These are phyloP conservation scores for Aleadryas rufinucha DNA, from an alignment of 2,113 vertebrate genomes.

Conservation along the genomic window DNA sequence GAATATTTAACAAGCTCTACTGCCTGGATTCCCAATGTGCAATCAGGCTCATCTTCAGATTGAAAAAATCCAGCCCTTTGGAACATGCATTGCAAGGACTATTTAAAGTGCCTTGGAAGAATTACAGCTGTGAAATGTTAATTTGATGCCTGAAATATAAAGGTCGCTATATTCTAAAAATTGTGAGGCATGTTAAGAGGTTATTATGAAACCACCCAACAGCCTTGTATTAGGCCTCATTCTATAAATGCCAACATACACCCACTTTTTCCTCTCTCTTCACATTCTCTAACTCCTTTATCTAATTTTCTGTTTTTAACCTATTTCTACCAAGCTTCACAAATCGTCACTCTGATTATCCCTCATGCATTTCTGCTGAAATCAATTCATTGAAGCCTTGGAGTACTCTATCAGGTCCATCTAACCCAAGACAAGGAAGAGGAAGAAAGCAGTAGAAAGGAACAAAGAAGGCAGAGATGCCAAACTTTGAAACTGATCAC, in stretches of 20 bases:
- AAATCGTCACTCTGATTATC: not conserved
- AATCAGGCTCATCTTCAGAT: conserved; percentile 29
- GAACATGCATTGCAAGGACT: not conserved
- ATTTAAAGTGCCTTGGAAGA: conserved; percentile 6
- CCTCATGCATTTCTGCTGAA: not conserved
- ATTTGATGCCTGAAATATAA: conserved; percentile 31
- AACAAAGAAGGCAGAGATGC: not conserved
- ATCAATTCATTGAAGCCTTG: not conserved
- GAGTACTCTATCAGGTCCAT: not conserved
- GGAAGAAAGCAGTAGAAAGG: not conserved
- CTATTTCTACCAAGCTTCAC: not conserved
- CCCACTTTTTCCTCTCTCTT: not conserved
- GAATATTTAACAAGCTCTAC: not conserved
- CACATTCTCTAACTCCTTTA: not conserved
- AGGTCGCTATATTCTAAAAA: not conserved
- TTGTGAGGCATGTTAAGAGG: not conserved
- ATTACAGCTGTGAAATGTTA: conserved; percentile 44
- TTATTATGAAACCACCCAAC: not conserved
- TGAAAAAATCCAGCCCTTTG: not conserved
- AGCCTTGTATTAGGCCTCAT: not conserved
- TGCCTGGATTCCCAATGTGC: not conserved
- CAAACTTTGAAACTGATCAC: not conserved
- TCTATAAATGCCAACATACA: not conserved
- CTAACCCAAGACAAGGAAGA: not conserved
- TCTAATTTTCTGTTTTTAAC: conserved; percentile 8